These are phyloP conservation scores for Falcunculus frontatus DNA, from an alignment of 2,113 vertebrate genomes.

Conservation along the genomic window DNA sequence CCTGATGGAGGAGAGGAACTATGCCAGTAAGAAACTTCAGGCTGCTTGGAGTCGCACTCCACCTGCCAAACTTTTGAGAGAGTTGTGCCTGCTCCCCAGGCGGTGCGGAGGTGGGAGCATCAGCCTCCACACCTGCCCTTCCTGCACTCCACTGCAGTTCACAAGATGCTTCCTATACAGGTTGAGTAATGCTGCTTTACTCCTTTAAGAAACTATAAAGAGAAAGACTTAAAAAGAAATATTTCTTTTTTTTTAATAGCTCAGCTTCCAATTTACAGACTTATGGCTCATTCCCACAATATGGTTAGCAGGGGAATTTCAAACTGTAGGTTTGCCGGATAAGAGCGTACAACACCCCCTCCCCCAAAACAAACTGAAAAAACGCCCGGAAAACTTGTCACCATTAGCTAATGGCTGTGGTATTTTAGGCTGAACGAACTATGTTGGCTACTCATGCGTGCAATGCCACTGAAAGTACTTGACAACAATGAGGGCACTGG, in stretches of 20 bases:
- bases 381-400: rapidly evolving
- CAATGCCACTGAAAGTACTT: neutral
- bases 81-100: neutral
- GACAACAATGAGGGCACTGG: neutral
- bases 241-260: neutral
- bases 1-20: rapidly evolving
- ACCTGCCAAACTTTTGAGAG: neutral
- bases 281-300: neutral
- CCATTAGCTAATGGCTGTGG: neutral
- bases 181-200: neutral
- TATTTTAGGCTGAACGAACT: neutral
- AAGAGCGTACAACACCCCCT: neutral
- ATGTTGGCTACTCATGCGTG: rapidly evolving
- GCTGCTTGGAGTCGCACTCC: rapidly evolving
- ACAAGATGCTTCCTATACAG: neutral
- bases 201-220: neutral
- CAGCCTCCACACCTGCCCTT: neutral
- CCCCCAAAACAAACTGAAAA: neutral
- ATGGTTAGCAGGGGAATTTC: neutral
- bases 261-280: neutral
- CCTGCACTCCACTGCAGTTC: rapidly evolving
- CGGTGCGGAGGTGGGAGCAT: neutral
- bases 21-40: neutral
- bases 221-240: neutral
- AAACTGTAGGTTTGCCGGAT: neutral